These are phyloP conservation scores for Jacana jacana DNA, from an alignment of 2,113 vertebrate genomes.

Conservation along the genomic window DNA sequence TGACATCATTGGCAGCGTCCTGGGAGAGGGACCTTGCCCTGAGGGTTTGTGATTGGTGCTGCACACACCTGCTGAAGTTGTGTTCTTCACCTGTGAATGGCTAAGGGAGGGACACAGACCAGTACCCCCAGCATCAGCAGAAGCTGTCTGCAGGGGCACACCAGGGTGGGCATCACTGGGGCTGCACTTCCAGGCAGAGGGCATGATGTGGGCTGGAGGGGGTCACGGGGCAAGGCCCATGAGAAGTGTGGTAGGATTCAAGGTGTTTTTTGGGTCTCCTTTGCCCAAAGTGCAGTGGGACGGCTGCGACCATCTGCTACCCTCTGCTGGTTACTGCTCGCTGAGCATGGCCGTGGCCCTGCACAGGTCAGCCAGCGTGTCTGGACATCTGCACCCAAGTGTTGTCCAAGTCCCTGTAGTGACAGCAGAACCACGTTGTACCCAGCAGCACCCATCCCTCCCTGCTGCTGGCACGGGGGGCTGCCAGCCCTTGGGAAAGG, in stretches of 20 bases:
- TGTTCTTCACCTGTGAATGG: not conserved
- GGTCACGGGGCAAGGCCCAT: not conserved
- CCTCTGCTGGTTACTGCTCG: constrained; percentile 20
- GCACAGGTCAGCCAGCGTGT: rapidly evolving
- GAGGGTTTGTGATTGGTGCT: not conserved
- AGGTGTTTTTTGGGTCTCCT: not conserved
- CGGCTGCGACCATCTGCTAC: not conserved
- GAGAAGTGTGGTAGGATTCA: not conserved
- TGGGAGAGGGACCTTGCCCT: not conserved
- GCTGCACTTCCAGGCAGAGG: too few relatives aligned
- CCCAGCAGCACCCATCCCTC: not conserved
- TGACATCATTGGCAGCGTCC: not conserved
- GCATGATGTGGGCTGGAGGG: not conserved
- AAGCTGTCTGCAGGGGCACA: not conserved
- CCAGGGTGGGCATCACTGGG: not conserved
- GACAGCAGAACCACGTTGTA: not conserved
- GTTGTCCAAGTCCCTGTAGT: not conserved
- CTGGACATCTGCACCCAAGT: not conserved
- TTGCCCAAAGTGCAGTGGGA: not conserved
- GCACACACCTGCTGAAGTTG: not conserved
- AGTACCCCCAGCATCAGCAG: not conserved
- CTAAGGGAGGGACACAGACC: not conserved
- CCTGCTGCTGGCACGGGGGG: not conserved
- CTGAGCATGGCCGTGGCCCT: rapidly evolving
- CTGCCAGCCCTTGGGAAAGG: not conserved